phyloP scores from a whole-genome alignment of 2,888 invertebrate genomes.

The Alcis repandata region DNA sequence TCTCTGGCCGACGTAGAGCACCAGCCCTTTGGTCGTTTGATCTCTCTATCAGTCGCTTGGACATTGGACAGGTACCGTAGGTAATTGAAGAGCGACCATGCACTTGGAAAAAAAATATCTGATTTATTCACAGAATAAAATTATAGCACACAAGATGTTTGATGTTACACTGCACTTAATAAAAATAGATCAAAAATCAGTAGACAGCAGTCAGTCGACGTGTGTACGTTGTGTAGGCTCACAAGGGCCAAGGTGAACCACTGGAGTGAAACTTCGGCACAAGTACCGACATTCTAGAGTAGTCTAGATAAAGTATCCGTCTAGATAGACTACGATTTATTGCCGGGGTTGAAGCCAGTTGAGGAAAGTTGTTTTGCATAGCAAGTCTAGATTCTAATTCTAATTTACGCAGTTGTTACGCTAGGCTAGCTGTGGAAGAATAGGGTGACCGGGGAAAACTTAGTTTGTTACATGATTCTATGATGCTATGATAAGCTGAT shows the following conservation, averaged over 20 bases:
- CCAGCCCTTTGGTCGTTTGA: no score
- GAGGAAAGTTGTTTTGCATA: constrained; percentile 24
- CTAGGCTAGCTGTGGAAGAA: not conserved
- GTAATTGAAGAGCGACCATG: no score
- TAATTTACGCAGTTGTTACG: constrained; percentile 10
- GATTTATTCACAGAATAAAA: no score
- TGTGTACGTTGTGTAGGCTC: constrained; percentile 23
- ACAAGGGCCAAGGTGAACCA: constrained; percentile 49
- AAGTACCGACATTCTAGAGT: constrained; percentile 1
- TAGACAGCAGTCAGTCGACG: constrained; percentile 5
- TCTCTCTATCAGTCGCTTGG: no score
- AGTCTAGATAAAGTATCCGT: not conserved
- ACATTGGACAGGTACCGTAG: no score
- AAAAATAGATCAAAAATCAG: not conserved
- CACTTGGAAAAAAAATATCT: no score
- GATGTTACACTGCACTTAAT: not conserved
- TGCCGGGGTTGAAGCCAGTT: not conserved
- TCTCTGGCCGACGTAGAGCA: no score
- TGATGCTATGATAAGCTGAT: no score
- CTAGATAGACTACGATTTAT: constrained; percentile 16
- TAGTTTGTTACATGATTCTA: no score
- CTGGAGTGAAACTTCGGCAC: constrained; percentile 35
- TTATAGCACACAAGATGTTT: no score
- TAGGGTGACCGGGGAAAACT: not conserved
- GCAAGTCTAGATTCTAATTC: constrained; percentile 8